These are phyloP conservation scores for Pheucticus melanocephalus DNA, from an alignment of 2,113 vertebrate genomes.

Conservation along the genomic window DNA sequence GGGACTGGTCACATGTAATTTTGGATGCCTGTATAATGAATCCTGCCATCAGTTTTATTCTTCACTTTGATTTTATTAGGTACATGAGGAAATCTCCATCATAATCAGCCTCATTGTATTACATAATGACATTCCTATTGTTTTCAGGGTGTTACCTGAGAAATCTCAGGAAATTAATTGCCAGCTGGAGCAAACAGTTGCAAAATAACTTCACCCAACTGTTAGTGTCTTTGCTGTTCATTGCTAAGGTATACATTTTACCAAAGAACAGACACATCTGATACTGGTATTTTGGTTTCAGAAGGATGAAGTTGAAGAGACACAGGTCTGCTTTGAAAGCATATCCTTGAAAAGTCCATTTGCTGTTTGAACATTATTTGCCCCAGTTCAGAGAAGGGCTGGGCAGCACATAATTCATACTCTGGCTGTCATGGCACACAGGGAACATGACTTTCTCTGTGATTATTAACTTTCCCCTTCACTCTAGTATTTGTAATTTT, in stretches of 20 bases:
- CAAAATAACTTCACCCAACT: slow-evolving; percentile 15
- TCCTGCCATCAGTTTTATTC: not conserved
- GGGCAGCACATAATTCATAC: not conserved
- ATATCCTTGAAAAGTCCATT: not conserved
- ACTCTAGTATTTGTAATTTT: not conserved
- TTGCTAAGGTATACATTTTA: not conserved
- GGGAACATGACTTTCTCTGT: not conserved
- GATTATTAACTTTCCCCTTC: not conserved
- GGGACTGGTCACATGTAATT: not conserved
- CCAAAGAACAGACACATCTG: slow-evolving; percentile 1
- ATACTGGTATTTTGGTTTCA: not conserved
- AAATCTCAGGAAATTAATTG: not conserved
- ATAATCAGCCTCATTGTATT: not conserved
- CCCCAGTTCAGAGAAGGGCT: not conserved
- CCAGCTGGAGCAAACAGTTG: not conserved
- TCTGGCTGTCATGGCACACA: not conserved
- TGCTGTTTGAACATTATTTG: not conserved
- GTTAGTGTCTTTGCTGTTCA: not conserved
- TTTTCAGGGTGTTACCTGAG: not conserved
- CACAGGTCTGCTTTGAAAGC: not conserved
- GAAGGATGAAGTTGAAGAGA: not conserved
- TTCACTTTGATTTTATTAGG: not conserved
- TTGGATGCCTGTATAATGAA: not conserved
- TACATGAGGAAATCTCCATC: not conserved
- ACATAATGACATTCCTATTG: not conserved